Evolutionary conservation across 2,797 vertebrate species (phyloP), one percentile per base, ranked within the genome.

Genomic region (Rhynchonycteris naso): DNA sequence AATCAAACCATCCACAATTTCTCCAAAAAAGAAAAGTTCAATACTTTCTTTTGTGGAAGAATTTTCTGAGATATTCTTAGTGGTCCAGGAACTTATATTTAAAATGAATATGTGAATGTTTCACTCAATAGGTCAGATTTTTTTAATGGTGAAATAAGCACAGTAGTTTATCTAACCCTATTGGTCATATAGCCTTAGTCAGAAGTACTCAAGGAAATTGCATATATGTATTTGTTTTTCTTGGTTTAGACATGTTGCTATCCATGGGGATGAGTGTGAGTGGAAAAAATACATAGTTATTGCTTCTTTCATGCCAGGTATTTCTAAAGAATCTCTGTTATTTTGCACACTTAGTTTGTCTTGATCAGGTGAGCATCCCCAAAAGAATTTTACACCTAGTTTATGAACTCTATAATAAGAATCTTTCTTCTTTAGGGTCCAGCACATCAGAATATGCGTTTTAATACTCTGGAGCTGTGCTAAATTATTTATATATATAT

Each of bases 1-100:
- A 93, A 61, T 78, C 65, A 93, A 84, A 58, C 18, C 54, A 94
- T 52, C 33, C 24, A 69, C 19, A 92, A 54, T 59, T 21, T 89
- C 16, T 54, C 38, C 19, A 38, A 84, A 87, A 84, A 87, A 76
- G 52, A 66, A 85, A 91, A 92, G 2, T 9, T 15, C 52, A 66
- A 3, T 88, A 38, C 58, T 94, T 80, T 84, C 54, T 47, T 74
- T 43, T 61, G 14, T 74, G 30, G 19, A 88, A 94, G 50, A 72
- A 79, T 85, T 79, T 8, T 35, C 50, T 58, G 6, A 84, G 59
- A 76, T 15, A 76, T 75, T 59, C 28, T 22, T 26, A 89, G 21
- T 61, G 15, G 9, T 13, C 4, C 54, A 10, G 6, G 3, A 30
- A 87, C 80, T 87, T 79, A 28, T 94, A 24, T 78, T 82, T 58